phyloP scores from a whole-genome alignment of 2,888 invertebrate genomes.

The Erannis defoliaria region DNA sequence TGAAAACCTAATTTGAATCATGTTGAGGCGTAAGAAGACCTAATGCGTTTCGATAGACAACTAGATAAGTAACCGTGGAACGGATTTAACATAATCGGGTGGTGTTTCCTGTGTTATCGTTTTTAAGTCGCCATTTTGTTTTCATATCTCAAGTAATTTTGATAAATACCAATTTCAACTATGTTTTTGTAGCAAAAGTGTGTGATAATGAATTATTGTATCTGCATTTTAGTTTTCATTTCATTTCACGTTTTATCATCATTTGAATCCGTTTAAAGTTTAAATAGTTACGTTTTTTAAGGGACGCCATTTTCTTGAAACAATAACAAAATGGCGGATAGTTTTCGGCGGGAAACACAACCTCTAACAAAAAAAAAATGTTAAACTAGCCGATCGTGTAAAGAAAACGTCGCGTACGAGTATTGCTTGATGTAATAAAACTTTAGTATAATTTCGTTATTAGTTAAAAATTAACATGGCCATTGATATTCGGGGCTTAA shows the following conservation, averaged over 20 bases:
- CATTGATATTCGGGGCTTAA: conserved; percentile 43
- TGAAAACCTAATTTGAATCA: background rate
- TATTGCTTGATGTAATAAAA: conserved; percentile 9
- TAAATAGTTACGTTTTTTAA: background rate
- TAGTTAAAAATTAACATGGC: conserved; percentile 35
- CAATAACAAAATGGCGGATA: conserved; percentile 34
- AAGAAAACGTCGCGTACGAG: background rate
- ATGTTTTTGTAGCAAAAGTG: conserved; percentile 38
- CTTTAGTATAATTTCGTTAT: conserved; percentile 30
- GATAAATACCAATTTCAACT: conserved; percentile 29
- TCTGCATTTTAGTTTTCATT: conserved; percentile 38
- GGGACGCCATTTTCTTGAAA: conserved; percentile 30
- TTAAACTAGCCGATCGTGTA: background rate
- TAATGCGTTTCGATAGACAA: too few relatives aligned
- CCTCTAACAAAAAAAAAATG: background rate
- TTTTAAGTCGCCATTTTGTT: conserved; percentile 31
- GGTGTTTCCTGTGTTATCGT: conserved; percentile 29
- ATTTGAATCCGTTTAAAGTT: background rate
- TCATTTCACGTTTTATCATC: conserved; percentile 31
- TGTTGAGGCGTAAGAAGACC: background rate
- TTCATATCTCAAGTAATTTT: conserved; percentile 22
- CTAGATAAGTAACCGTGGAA: too few relatives aligned
- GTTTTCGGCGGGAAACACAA: conserved; percentile 30
- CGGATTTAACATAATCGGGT: background rate
- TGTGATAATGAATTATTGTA: conserved; percentile 46